Percentiles rank a stretch among this genome's conserved stretches.
Conservation (phyloP, 2,797 vertebrate species). For the Typhlichthys eigenmanni region DNA sequence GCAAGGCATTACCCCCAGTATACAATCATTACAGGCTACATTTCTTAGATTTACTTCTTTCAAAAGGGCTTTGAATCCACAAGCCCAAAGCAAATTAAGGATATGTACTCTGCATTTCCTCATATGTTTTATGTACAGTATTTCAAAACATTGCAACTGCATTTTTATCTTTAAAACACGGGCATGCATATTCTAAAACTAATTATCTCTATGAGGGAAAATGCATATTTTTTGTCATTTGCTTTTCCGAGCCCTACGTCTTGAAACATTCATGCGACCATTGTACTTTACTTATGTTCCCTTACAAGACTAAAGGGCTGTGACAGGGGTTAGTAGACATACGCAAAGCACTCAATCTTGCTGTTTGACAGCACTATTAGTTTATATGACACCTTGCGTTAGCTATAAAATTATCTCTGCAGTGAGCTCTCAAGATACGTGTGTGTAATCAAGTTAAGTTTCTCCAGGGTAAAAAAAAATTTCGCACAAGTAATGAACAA, state of each 20-base stretch:
- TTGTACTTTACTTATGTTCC: not conserved
- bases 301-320: not conserved
- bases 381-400: constrained; percentile 16
- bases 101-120: not conserved
- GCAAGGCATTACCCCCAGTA: constrained; percentile 21
- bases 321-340: constrained; percentile 9
- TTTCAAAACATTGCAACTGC: not conserved
- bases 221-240: constrained; percentile 8
- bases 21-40: constrained; percentile 25
- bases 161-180: constrained; percentile 4
- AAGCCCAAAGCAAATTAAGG: not conserved
- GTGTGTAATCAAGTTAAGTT: constrained; percentile 19
- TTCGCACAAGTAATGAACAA: not conserved
- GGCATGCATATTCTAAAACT: not conserved
- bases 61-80: constrained; percentile 8
- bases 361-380: constrained; percentile 5
- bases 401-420: constrained; percentile 15
- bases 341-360: constrained; percentile 12
- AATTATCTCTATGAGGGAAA: not conserved
- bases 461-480: constrained; percentile 10
- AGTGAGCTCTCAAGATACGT: constrained; percentile 16
- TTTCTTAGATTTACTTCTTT: constrained; percentile 18
- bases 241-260: not conserved
- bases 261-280: constrained; percentile 18
- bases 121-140: constrained; percentile 1